Evolutionary conservation across 2,797 vertebrate genomes (phyloP).

Genomic region (Gymnopithys bicolor): DNA sequence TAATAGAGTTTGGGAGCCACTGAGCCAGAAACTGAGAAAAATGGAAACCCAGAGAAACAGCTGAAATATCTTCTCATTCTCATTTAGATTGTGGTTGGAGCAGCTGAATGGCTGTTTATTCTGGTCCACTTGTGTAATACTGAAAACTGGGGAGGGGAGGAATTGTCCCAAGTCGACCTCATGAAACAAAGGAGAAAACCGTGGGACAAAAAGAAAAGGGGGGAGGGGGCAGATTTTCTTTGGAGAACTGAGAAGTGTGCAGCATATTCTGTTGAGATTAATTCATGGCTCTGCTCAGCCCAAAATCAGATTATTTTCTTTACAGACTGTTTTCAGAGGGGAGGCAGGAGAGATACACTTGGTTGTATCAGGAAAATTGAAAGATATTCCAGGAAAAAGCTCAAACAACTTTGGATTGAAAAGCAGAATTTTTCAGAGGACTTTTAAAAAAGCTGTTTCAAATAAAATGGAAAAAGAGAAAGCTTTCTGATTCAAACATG

Average conservation of each 20-base stretch:
- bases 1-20: conserved; percentile 51
- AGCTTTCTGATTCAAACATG: neutral
- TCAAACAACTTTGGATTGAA: neutral
- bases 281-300: neutral
- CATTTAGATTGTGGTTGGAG: conserved; percentile 48
- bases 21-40: conserved; percentile 58
- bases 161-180: conserved; percentile 48
- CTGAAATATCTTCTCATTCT: conserved; percentile 57
- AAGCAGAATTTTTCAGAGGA: neutral
- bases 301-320: conserved; percentile 35
- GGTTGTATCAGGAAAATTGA: conserved; percentile 2
- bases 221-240: neutral
- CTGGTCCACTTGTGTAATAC: conserved; percentile 62
- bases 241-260: neutral
- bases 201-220: neutral
- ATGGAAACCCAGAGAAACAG: conserved; percentile 59
- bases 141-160: conserved; percentile 25
- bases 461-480: neutral
- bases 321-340: neutral
- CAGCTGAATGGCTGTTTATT: conserved; percentile 56
- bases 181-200: conserved; percentile 8
- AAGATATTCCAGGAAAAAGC: neutral
- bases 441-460: neutral
- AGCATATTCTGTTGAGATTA: neutral
- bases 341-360: neutral